Percentiles rank a stretch among this genome's conserved stretches.
Evolutionary conservation across 2,797 vertebrate genomes (phyloP).

Genomic region (Arctocebus calabarensis): DNA sequence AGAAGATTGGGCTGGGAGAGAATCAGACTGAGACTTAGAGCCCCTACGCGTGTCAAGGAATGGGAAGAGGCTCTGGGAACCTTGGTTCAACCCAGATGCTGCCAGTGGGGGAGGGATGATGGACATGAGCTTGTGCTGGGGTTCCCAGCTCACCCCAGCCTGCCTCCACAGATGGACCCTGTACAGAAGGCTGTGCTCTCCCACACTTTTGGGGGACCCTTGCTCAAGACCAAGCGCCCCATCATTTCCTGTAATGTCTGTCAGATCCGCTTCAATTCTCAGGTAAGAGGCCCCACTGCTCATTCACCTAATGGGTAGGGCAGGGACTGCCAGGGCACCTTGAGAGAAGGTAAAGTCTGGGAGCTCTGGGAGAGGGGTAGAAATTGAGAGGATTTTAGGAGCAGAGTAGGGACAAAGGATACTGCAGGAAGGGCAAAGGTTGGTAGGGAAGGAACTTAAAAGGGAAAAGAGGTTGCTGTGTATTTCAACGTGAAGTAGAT

Average conservation of each 20-base stretch:
- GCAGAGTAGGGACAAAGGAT: background rate
- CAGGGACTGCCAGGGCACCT: background rate
- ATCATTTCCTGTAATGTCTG: slow-evolving; percentile 97
- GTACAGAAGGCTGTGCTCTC: slow-evolving; percentile 96
- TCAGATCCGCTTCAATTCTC: slow-evolving; percentile 97
- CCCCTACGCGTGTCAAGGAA: slow-evolving; percentile 47
- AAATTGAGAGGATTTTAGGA: background rate
- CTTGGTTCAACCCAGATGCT: background rate
- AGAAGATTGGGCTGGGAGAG: background rate
- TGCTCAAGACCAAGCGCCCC: slow-evolving; percentile 94
- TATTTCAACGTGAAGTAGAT: background rate
- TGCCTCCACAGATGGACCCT: slow-evolving; percentile 93
- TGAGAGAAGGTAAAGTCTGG: background rate
- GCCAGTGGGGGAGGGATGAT: slow-evolving; percentile 26
- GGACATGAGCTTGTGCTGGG: slow-evolving; percentile 44
- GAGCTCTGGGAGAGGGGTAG: background rate
- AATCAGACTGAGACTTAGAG: background rate
- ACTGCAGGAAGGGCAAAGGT: background rate
- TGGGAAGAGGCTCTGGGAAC: slow-evolving; percentile 10
- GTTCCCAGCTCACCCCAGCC: slow-evolving; percentile 67
- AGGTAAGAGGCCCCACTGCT: slow-evolving; percentile 87
- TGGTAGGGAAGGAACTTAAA: background rate
- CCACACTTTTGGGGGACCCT: slow-evolving; percentile 94
- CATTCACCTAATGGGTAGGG: background rate
- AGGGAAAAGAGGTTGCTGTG: background rate